These are phyloP conservation scores for Camelus bactrianus DNA, from an alignment of 2,113 vertebrate species.

Conservation along the genomic window DNA sequence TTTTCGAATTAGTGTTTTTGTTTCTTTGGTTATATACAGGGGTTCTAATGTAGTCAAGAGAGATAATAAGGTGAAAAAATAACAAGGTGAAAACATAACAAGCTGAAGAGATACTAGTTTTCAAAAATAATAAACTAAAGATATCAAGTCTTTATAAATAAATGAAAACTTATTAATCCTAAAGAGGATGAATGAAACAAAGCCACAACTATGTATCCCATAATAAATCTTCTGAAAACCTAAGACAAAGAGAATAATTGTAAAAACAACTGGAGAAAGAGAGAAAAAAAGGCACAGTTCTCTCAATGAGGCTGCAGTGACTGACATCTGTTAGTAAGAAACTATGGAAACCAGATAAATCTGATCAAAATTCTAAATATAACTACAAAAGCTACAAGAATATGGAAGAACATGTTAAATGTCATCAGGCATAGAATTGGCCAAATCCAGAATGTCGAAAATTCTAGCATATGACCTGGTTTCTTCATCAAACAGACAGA, in stretches of 20 bases:
- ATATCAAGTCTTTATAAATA: neutral
- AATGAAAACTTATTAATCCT: neutral
- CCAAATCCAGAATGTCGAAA: neutral
- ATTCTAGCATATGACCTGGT: neutral
- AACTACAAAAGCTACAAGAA: neutral
- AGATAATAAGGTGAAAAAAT: neutral
- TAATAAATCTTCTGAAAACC: constrained; percentile 5
- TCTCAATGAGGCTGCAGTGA: neutral
- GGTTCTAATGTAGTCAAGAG: neutral
- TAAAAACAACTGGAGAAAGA: neutral
- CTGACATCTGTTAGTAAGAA: neutral
- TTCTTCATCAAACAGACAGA: neutral
- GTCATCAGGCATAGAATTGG: neutral
- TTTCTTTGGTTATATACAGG: no score
- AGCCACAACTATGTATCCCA: neutral
- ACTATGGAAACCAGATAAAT: neutral
- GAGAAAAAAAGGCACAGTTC: neutral
- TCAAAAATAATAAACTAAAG: neutral
- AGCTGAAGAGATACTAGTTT: neutral
- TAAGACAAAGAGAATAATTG: neutral
- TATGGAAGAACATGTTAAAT: neutral
- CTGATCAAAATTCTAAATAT: neutral
- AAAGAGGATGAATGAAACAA: neutral
- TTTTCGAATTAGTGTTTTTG: no score
- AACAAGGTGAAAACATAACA: neutral